Evolutionary conservation across 2,888 invertebrate species (phyloP).

Genomic region (Dryobotodes eremita): DNA sequence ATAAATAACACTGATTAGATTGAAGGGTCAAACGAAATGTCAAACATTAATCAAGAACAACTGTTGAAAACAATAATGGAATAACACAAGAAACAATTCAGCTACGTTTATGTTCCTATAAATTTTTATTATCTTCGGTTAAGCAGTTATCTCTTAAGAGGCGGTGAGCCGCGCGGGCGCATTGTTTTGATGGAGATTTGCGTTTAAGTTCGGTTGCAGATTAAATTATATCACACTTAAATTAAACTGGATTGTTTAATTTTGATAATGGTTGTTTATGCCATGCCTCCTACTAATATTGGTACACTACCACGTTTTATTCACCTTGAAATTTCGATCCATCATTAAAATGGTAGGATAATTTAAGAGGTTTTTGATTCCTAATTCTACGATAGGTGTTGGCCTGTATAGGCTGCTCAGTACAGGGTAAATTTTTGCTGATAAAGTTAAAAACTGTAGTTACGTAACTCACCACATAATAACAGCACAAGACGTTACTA

Average conservation of each 20-base stretch:
- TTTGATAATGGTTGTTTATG: constrained; percentile 28
- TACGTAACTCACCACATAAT: background rate
- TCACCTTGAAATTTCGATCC: constrained; percentile 11
- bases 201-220: constrained; percentile 37
- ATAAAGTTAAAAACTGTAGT: background rate
- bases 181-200: constrained; percentile 65
- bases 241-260: constrained; percentile 36
- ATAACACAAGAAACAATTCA: constrained; percentile 85
- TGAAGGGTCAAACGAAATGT: constrained; percentile 75
- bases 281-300: constrained; percentile 17
- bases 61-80: constrained; percentile 84
- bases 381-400: background rate
- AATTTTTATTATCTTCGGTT: constrained; percentile 65
- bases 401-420: background rate
- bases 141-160: constrained; percentile 60
- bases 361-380: background rate
- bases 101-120: constrained; percentile 75
- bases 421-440: background rate
- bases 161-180: constrained; percentile 40
- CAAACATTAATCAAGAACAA: constrained; percentile 76
- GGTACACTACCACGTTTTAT: constrained; percentile 2
- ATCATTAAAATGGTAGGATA: background rate
- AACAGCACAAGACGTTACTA: background rate
- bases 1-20: constrained; percentile 84
- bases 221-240: constrained; percentile 49